A percentile compares a stretch with the other conserved stretches of the same genome.
Conservation (phyloP, 2,113 vertebrate species). For the Podiceps cristatus region DNA sequence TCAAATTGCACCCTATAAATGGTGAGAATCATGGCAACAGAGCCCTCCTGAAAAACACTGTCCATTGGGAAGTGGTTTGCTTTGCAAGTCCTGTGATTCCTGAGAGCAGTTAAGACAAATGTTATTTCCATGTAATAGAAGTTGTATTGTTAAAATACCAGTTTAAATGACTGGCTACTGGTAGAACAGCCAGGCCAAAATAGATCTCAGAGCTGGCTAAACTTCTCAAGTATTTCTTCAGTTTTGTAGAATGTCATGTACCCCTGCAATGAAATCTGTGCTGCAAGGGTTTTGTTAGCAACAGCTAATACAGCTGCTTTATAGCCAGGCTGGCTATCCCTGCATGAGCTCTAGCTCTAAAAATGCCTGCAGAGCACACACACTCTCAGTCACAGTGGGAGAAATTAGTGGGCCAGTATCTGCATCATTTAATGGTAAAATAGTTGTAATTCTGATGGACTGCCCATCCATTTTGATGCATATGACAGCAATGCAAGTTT, state of each 20-base stretch:
- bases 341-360: background rate
- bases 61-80: background rate
- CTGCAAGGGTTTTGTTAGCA: background rate
- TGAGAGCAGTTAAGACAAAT: background rate
- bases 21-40: background rate
- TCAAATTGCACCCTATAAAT: background rate
- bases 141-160: slow-evolving; percentile 13
- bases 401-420: background rate
- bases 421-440: background rate
- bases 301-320: background rate
- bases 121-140: background rate
- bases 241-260: background rate
- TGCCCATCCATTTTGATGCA: background rate
- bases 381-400: background rate
- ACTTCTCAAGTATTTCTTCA: background rate
- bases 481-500: background rate
- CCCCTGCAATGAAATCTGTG: background rate
- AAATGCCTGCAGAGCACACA: background rate
- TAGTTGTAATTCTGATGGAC: background rate
- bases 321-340: background rate
- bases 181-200: background rate
- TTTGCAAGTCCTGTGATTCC: background rate
- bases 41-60: background rate
- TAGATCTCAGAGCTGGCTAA: background rate
- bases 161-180: background rate